phyloP scores from a whole-genome alignment of 2,888 invertebrate species.

The Subacronicta megacephala region DNA sequence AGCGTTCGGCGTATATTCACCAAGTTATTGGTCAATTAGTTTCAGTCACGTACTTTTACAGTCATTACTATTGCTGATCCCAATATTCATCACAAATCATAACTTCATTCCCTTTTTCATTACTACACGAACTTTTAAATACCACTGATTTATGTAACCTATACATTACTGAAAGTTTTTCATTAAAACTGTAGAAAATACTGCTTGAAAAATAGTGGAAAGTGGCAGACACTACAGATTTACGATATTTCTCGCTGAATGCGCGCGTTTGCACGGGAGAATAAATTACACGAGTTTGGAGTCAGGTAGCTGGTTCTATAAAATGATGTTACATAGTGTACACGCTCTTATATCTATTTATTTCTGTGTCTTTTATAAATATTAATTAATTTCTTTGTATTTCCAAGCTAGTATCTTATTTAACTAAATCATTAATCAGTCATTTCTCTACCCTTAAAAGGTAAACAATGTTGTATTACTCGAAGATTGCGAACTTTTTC shows the following conservation, averaged over 20 bases:
- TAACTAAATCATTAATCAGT: too few relatives aligned
- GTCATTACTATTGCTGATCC: too few relatives aligned
- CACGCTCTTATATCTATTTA: conserved; percentile 4
- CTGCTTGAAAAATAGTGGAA: conserved; percentile 10
- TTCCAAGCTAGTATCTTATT: too few relatives aligned
- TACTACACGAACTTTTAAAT: not conserved
- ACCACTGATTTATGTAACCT: conserved; percentile 9
- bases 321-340: conserved; percentile 14
- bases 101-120: too few relatives aligned
- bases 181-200: conserved; percentile 14
- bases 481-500: too few relatives aligned
- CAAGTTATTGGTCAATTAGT: too few relatives aligned
- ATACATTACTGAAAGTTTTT: not conserved
- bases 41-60: too few relatives aligned
- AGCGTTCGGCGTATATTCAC: too few relatives aligned
- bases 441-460: too few relatives aligned
- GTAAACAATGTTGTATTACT: too few relatives aligned
- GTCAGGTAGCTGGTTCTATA: conserved; percentile 36
- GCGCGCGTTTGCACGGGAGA: conserved; percentile 27
- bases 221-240: conserved; percentile 40
- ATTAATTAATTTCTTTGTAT: too few relatives aligned
- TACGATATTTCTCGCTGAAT: conserved; percentile 40
- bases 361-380: not conserved
- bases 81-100: too few relatives aligned
- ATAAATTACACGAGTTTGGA: conserved; percentile 44